A percentile compares a stretch with the other conserved stretches of the same genome.
These are phyloP conservation scores for Vultur gryphus DNA, from an alignment of 2,797 vertebrate species.

Conservation along the genomic window DNA sequence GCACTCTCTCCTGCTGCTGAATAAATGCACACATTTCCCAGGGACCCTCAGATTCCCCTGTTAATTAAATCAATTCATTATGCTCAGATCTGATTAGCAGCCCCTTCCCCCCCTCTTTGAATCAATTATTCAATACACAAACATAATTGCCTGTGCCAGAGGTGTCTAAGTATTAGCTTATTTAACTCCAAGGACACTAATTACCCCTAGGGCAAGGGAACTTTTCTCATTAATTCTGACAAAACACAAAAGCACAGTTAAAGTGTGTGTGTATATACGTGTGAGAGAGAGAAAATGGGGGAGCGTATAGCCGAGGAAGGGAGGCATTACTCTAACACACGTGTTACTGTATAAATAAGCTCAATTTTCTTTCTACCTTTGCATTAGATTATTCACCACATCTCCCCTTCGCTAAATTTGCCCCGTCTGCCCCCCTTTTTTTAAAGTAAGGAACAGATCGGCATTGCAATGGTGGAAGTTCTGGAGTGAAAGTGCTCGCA, in stretches of 20 bases:
- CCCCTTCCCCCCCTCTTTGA: conserved; percentile 99
- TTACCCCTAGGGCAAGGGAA: conserved; percentile 99
- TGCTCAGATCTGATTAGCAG: conserved; percentile 99
- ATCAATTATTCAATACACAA: conserved; percentile 99
- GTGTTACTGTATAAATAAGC: conserved; percentile 66
- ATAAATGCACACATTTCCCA: conserved; percentile 95
- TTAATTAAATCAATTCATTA: conserved; percentile 99
- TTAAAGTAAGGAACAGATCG: not conserved
- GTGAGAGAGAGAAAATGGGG: conserved; percentile 60
- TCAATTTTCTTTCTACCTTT: conserved; percentile 35
- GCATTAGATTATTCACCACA: not conserved
- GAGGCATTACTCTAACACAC: conserved; percentile 49
- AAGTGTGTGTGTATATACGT: conserved; percentile 80
- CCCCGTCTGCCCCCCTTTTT: not conserved
- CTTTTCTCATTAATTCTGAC: conserved; percentile 99
- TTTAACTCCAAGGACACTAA: conserved; percentile 99
- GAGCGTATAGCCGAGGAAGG: not conserved
- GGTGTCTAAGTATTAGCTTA: conserved; percentile 99
- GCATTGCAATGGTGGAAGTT: not conserved
- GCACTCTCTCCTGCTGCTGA: conserved; percentile 84
- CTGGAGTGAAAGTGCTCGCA: not conserved
- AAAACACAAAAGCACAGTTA: conserved; percentile 99
- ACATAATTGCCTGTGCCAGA: conserved; percentile 99
- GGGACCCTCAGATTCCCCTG: conserved; percentile 98
- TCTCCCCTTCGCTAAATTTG: not conserved